Percentiles rank a stretch among this genome's conserved stretches.
Evolutionary conservation across 2,888 invertebrate species (phyloP).

Genomic region (Sipunculus nudus): DNA sequence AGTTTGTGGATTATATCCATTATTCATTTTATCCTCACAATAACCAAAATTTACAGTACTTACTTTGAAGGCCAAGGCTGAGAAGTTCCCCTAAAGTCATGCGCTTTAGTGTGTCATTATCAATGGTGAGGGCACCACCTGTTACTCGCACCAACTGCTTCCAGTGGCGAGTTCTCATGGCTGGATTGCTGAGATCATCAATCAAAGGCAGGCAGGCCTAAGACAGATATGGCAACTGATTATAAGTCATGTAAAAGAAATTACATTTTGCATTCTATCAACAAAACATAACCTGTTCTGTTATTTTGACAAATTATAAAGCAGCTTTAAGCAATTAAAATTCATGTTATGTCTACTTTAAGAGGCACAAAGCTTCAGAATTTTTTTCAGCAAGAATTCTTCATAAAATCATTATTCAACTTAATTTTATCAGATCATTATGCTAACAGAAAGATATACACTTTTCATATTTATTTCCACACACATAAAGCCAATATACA

Average conservation of each 20-base stretch:
- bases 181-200: conserved; percentile 64
- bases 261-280: background rate
- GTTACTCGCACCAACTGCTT: conserved; percentile 65
- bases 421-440: no score
- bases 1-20: no score
- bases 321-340: background rate
- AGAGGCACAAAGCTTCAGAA: no score
- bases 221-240: conserved; percentile 2
- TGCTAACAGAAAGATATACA: no score
- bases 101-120: conserved; percentile 64
- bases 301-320: background rate
- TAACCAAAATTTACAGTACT: no score
- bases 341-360: no score
- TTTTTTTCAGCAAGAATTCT: no score
- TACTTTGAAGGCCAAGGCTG: conserved; percentile 64
- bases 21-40: no score
- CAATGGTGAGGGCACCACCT: conserved; percentile 62
- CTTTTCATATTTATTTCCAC: no score
- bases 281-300: background rate
- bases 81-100: conserved; percentile 66
- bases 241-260: conserved; percentile 13
- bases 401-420: no score
- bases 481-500: no score
- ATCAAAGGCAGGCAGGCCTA: conserved; percentile 64
- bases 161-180: conserved; percentile 66